Conservation (phyloP, 1,140 invertebrate species). For the Polyergus mexicanus region DNA sequence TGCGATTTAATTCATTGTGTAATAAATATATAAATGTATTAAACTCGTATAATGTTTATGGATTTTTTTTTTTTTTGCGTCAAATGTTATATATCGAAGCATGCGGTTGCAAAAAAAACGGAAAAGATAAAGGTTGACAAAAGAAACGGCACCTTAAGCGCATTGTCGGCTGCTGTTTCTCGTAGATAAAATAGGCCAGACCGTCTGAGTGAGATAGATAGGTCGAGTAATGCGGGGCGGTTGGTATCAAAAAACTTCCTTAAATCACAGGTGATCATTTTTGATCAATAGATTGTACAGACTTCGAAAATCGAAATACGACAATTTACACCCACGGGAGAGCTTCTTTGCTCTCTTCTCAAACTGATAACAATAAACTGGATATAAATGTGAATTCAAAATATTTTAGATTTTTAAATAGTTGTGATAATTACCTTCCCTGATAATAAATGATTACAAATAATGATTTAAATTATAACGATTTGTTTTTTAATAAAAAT, state of each 20-base stretch:
- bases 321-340: constrained; percentile 63
- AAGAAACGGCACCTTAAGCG: constrained; percentile 51
- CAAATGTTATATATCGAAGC: constrained; percentile 42
- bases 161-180: constrained; percentile 78
- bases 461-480: too few species aligned
- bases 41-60: background rate
- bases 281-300: constrained; percentile 79
- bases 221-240: constrained; percentile 63
- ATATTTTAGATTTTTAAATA: too few species aligned
- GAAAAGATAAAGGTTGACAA: constrained; percentile 52
- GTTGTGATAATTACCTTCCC: too few species aligned
- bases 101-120: constrained; percentile 55
- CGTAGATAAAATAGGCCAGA: constrained; percentile 81
- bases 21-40: too few species aligned
- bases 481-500: too few species aligned
- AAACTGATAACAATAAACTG: background rate
- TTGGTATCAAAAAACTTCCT: constrained; percentile 78
- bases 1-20: too few species aligned
- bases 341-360: constrained; percentile 39
- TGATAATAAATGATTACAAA: too few species aligned
- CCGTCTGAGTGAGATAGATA: constrained; percentile 76
- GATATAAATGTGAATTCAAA: too few species aligned
- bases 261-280: constrained; percentile 85
- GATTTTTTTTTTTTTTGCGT: background rate
- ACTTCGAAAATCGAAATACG: constrained; percentile 70